Evolutionary conservation across 2,888 invertebrate species (phyloP), one percentile per base, ranked within the genome.

Genomic region (Archips xylosteana): DNA sequence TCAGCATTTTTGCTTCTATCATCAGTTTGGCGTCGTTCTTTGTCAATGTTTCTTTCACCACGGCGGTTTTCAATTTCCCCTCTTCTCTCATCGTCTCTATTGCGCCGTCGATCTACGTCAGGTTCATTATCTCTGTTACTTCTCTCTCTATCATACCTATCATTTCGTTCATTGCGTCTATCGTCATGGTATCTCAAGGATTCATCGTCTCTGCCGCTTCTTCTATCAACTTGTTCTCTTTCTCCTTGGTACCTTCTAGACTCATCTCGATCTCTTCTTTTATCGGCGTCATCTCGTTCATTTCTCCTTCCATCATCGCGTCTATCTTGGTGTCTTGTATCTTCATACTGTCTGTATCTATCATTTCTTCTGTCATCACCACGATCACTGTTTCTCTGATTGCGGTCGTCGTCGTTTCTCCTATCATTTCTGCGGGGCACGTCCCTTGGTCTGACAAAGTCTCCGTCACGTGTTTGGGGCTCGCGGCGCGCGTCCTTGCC

Each of bases 401-500:
- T 36, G 8, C 45, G 71, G 34, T 78, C 78, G 61, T 71, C 64
- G 60, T 75, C 78, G 36, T 75, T 72, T 63, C 76, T 75, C 34
- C 78, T 76, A 34, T 82, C 80, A 71, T 80, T 81, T 77, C 79
- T 78, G 34, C 81, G 78, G 6, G 74, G 62, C 34, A 76, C 78
- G 32, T 84, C 80, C 32, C 79, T 79, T 1, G 88, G 86, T 77
- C 81, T 85, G 2, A 75, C 79, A 51, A 87, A 88, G 67, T 85
- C 85, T 49, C 82, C 82, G 36, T 76, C 78, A 32, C 13, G 23
- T 0, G 71, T 1, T 60, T 83, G 84, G 2, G 83, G 77, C 10
- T 89, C 88, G 5, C 92, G 82, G 23, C 83, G 82, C 1, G 91
- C 92, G 61, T 89, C 89, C 81, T 89, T 85, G 0, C 94, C 94